Conservation (phyloP, 1,140 invertebrate species). For the Tetraneura akinire region DNA sequence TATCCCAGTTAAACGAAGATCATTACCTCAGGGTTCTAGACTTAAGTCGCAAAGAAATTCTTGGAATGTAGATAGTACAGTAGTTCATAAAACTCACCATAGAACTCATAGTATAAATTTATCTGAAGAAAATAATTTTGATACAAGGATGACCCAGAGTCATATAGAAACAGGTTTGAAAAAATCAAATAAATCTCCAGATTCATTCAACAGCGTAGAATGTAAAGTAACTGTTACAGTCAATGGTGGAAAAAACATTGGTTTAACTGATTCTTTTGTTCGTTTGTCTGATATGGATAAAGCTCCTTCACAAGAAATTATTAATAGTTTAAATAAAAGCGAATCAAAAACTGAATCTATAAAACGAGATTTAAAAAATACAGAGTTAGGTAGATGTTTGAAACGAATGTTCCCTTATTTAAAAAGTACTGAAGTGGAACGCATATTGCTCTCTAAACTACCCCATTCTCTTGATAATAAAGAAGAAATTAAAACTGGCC, state of each 20-base stretch:
- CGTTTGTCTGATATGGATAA: slow-evolving; percentile 65
- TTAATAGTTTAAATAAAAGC: slow-evolving; percentile 53
- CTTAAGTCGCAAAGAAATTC: slow-evolving; percentile 65
- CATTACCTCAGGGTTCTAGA: slow-evolving; percentile 61
- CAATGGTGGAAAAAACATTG: slow-evolving; percentile 54
- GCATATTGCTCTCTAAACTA: slow-evolving; percentile 48
- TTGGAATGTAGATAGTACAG: slow-evolving; percentile 61
- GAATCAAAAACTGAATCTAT: slow-evolving; percentile 51
- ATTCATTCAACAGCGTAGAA: slow-evolving; percentile 52
- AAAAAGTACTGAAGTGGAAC: slow-evolving; percentile 49
- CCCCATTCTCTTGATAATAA: slow-evolving; percentile 62
- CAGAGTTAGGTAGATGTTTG: slow-evolving; percentile 41
- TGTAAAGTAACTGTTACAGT: slow-evolving; percentile 53
- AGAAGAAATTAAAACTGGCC: slow-evolving; percentile 62
- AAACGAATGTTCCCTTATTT: slow-evolving; percentile 51
- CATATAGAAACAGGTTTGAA: slow-evolving; percentile 52
- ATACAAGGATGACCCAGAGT: slow-evolving; percentile 43
- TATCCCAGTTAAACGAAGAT: slow-evolving; percentile 62
- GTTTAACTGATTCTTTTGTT: slow-evolving; percentile 59
- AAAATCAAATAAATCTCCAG: slow-evolving; percentile 50
- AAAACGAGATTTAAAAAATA: slow-evolving; percentile 50
- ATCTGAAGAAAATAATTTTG: slow-evolving; percentile 57
- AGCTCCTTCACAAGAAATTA: slow-evolving; percentile 55
- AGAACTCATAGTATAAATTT: slow-evolving; percentile 65
- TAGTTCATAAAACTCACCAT: slow-evolving; percentile 61